Evolutionary conservation across 2,888 invertebrate species (phyloP).

Genomic region (Rotaria socialis): DNA sequence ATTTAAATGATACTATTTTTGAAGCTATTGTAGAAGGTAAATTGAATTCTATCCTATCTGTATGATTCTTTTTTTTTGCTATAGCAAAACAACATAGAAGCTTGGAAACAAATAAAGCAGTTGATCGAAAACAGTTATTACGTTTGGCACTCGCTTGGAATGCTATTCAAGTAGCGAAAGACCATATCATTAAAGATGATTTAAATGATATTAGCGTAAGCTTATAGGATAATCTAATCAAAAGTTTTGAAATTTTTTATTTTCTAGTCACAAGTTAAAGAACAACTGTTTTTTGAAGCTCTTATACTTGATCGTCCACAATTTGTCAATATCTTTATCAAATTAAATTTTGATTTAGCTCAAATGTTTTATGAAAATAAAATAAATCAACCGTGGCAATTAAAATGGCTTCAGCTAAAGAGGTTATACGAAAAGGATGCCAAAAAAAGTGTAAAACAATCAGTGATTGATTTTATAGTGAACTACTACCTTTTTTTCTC

Average conservation of each 20-base stretch:
- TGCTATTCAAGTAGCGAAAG: constrained; percentile 3
- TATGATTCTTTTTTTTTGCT: background rate
- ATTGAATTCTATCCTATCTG: background rate
- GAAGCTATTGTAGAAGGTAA: constrained; percentile 17
- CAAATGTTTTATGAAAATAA: background rate
- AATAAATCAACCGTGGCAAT: constrained; percentile 4
- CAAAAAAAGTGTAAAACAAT: background rate
- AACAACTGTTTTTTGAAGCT: background rate
- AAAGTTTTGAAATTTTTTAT: background rate
- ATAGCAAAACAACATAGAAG: background rate
- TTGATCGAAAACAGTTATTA: background rate
- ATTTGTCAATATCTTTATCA: constrained; percentile 6
- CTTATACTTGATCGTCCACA: background rate
- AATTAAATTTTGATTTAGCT: background rate
- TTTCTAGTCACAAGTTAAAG: no score
- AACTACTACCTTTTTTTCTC: no score
- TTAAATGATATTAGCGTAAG: background rate
- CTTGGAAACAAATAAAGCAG: background rate
- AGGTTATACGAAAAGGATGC: background rate
- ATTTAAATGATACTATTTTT: constrained; percentile 19
- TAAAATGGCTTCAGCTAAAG: background rate
- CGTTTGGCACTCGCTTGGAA: background rate
- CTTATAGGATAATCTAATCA: background rate
- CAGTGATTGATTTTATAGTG: background rate
- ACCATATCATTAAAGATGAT: constrained; percentile 20